These are phyloP conservation scores for Margarornis squamiger DNA, from an alignment of 2,797 vertebrate species.

Conservation along the genomic window DNA sequence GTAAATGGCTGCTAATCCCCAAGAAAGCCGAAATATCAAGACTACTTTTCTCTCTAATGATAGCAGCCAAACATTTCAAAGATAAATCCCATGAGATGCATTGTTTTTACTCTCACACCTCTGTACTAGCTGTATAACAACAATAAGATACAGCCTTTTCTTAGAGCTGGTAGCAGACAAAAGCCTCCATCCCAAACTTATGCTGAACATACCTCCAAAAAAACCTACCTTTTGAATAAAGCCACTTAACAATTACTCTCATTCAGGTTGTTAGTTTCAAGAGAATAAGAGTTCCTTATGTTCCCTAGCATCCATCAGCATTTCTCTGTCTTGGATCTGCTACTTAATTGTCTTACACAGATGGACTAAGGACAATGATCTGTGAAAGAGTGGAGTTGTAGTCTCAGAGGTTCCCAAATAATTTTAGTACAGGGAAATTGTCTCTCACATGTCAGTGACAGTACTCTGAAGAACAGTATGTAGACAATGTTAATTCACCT, in stretches of 20 bases:
- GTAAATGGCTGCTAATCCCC: neutral
- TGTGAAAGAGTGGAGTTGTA: neutral
- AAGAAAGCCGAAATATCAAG: neutral
- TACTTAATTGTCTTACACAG: neutral
- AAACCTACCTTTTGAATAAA: neutral
- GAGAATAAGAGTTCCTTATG: neutral
- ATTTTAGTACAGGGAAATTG: neutral
- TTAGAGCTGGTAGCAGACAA: neutral
- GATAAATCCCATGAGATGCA: neutral
- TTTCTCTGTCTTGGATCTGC: neutral
- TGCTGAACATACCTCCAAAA: neutral
- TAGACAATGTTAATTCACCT: neutral
- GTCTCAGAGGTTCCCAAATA: neutral
- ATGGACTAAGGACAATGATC: neutral
- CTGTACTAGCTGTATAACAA: neutral
- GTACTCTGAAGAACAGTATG: neutral
- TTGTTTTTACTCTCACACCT: rapidly evolving
- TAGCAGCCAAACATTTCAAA: neutral
- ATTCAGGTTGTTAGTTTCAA: neutral
- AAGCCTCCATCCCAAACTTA: neutral
- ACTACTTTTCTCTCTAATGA: neutral
- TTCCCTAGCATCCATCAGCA: neutral
- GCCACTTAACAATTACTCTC: neutral
- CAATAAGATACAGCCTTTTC: neutral
- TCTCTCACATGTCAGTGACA: neutral